phyloP scores from a whole-genome alignment of 1,140 invertebrate genomes.

The Drosophila fuyamai region DNA sequence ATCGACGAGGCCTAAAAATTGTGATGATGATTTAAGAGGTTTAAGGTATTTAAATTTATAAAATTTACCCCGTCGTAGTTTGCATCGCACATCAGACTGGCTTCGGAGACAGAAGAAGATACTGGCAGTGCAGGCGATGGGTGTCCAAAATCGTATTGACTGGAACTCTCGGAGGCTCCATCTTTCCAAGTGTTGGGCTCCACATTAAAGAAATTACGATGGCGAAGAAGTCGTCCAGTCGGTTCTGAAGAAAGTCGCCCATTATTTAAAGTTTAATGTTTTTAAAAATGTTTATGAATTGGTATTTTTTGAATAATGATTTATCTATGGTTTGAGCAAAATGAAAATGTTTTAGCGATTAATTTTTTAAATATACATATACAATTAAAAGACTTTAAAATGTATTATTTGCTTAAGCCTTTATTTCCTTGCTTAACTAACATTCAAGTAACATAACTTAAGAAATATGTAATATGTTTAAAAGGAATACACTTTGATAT shows the following conservation, averaged over 20 bases:
- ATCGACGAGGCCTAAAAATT: conserved; percentile 50
- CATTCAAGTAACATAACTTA: too few relatives aligned
- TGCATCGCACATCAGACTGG: conserved; percentile 60
- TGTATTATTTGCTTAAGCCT: not conserved
- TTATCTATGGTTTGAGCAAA: not conserved
- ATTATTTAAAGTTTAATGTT: not conserved
- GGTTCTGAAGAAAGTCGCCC: not conserved
- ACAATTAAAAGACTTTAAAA: conserved; percentile 1
- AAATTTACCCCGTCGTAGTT: conserved; percentile 55
- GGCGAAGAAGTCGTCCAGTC: not conserved
- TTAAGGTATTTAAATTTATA: too few relatives aligned
- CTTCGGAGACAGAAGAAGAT: conserved; percentile 67
- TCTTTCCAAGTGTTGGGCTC: conserved; percentile 52
- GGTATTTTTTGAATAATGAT: not conserved
- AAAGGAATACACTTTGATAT: not conserved
- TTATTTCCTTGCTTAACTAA: too few relatives aligned
- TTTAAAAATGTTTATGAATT: not conserved
- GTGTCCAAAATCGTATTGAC: conserved; percentile 63
- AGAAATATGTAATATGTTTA: not conserved
- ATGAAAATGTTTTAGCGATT: not conserved
- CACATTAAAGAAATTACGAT: conserved; percentile 13
- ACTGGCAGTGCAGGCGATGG: conserved; percentile 44
- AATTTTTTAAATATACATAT: too few relatives aligned
- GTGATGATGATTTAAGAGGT: not conserved
- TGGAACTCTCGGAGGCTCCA: conserved; percentile 63